Base-by-base conservation (phyloP, 2,797 vertebrate species). In the Galago senegalensis region DNA sequence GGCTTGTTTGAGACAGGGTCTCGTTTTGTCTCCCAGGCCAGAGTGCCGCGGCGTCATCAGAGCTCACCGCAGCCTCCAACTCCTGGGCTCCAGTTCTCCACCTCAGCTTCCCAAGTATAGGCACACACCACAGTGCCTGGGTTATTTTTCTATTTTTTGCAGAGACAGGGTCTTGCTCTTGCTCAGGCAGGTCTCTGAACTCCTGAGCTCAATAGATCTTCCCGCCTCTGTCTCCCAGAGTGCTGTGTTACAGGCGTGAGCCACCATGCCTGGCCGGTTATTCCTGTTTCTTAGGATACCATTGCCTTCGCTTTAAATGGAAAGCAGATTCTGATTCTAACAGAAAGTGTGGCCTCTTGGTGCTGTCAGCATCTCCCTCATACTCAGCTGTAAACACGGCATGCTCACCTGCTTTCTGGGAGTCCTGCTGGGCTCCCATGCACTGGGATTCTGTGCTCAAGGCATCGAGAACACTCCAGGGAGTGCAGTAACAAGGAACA, bases 311-410 rank as follows among this genome's bases (percentile, higher is more conserved):
- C n/a, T 43, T 37, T 43, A 37, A 16, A 56, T 31, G n/a, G 58
- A n/a, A 75, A 85, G 58, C 58, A 73, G 7, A 27, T 73, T 77
- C 79, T 13, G 53, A 17, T 27, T 77, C 56, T 73, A 2, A 13
- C 0, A 5, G 77, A 53, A 7, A 31, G 63, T 5, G 20, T 12
- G 29, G 37, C 10, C 34, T 2, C 2, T 31, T 0, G 12, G 43
- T 2, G 63, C 61, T 1, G 0, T 72, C 79, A 43, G 29, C 7
- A 0, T 25, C 27, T 93, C 40, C 25, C 8, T 1, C 7, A 6
- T 18, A 34, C 46, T 37, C 63, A 2, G 1, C 6, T 5, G 5
- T 40, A 20, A 29, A 40, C 0, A 0, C 4, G 11, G 18, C 2
- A 12, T 1, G 53, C 27, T n/a, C 31, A 23, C 46, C 25, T 56